Percentiles rank a stretch among this genome's conserved stretches.
These are phyloP conservation scores for Sphaerophoria rueppellii DNA, from an alignment of 2,888 invertebrate genomes.

Conservation along the genomic window DNA sequence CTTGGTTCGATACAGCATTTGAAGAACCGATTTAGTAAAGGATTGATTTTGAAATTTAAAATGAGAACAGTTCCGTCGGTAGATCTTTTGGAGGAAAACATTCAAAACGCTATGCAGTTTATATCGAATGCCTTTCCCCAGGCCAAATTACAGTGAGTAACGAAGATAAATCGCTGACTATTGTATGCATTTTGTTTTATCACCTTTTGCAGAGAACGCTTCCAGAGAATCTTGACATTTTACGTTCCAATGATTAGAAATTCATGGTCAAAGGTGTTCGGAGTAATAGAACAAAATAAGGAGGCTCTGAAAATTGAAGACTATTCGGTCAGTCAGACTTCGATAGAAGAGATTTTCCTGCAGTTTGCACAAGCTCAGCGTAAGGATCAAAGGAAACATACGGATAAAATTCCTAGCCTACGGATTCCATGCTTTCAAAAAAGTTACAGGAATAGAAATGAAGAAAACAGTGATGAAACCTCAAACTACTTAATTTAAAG, in stretches of 20 bases:
- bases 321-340: slow-evolving; percentile 91
- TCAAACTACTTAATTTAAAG: too few relatives aligned
- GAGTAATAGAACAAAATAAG: slow-evolving; percentile 86
- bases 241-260: slow-evolving; percentile 84
- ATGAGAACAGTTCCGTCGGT: slow-evolving; percentile 74
- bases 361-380: slow-evolving; percentile 85
- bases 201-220: slow-evolving; percentile 84
- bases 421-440: too few relatives aligned
- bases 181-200: slow-evolving; percentile 75
- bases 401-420: background rate
- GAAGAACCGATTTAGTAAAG: slow-evolving; percentile 87
- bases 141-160: slow-evolving; percentile 77
- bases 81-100: slow-evolving; percentile 74
- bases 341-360: slow-evolving; percentile 90
- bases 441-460: too few relatives aligned
- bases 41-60: slow-evolving; percentile 80
- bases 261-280: slow-evolving; percentile 88
- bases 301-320: slow-evolving; percentile 86
- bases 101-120: slow-evolving; percentile 77
- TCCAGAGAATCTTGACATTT: slow-evolving; percentile 88
- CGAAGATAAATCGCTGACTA: slow-evolving; percentile 46
- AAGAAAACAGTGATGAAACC: too few relatives aligned
- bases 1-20: slow-evolving; percentile 89
- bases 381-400: slow-evolving; percentile 15
- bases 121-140: slow-evolving; percentile 76